phyloP scores from a whole-genome alignment of 2,797 vertebrate species.

The Pagetopsis macropterus region DNA sequence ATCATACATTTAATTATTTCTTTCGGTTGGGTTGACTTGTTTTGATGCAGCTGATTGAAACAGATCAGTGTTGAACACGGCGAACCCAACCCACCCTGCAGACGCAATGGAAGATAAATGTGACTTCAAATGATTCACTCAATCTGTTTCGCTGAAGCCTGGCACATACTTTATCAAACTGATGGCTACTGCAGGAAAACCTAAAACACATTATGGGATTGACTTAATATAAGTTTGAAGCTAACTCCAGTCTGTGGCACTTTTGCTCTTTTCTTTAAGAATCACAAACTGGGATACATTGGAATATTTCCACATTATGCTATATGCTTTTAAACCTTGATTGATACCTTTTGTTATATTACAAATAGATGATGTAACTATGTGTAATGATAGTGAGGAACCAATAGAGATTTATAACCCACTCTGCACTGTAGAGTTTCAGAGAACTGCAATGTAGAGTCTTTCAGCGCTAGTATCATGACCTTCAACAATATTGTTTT shows the following conservation, averaged over 20 bases:
- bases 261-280: background rate
- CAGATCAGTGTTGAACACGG: constrained; percentile 11
- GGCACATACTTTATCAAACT: background rate
- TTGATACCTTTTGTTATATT: background rate
- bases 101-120: constrained; percentile 11
- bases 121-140: constrained; percentile 17
- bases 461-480: constrained; percentile 14
- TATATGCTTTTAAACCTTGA: background rate
- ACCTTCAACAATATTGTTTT: background rate
- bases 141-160: constrained; percentile 13
- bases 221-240: constrained; percentile 7
- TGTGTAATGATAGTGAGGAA: constrained; percentile 11
- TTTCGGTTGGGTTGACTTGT: constrained; percentile 27
- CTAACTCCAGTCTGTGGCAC: background rate
- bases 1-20: constrained; percentile 15
- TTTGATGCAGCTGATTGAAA: constrained; percentile 29
- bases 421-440: background rate
- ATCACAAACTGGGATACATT: background rate
- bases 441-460: background rate
- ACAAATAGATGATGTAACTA: constrained; percentile 4
- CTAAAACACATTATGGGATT: constrained; percentile 10
- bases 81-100: constrained; percentile 20
- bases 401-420: background rate
- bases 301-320: background rate
- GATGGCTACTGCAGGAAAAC: background rate